Percentiles rank a stretch among this genome's conserved stretches.
Conservation (phyloP, 2,888 invertebrate species). For the Bellardia bayeri region DNA sequence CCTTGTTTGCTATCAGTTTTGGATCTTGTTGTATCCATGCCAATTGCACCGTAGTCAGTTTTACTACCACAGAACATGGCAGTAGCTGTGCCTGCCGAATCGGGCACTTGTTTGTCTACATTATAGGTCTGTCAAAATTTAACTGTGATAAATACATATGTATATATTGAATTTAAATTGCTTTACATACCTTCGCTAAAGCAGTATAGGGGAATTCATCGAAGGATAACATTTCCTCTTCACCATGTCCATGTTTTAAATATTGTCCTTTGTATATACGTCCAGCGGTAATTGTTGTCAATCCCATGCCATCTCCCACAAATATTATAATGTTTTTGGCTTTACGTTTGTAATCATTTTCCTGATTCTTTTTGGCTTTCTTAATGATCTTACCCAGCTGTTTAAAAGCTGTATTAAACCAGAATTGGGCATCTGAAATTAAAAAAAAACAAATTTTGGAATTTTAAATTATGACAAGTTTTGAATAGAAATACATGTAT, state of each 20-base stretch:
- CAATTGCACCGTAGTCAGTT: conserved; percentile 86
- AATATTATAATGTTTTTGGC: conserved; percentile 88
- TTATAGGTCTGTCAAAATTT: conserved; percentile 86
- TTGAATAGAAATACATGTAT: too few species aligned
- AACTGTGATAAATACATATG: neutral
- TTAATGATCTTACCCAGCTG: conserved; percentile 83
- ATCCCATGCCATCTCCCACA: conserved; percentile 89
- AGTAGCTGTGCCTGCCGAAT: conserved; percentile 89
- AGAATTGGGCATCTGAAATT: conserved; percentile 80
- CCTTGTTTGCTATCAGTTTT: conserved; percentile 83
- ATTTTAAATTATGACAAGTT: neutral
- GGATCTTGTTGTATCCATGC: conserved; percentile 83
- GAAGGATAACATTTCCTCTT: conserved; percentile 86
- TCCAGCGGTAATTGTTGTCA: conserved; percentile 87
- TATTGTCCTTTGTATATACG: conserved; percentile 86
- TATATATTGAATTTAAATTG: neutral
- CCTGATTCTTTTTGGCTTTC: conserved; percentile 83
- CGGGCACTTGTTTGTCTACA: conserved; percentile 88
- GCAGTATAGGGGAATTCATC: conserved; percentile 87
- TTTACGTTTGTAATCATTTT: conserved; percentile 77
- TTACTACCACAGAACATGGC: conserved; percentile 88
- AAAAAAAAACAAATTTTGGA: neutral
- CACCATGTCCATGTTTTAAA: conserved; percentile 85
- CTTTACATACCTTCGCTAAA: conserved; percentile 86
- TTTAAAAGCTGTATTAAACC: conserved; percentile 78